Base-by-base conservation (phyloP, 2,113 vertebrate species). In the Callocephalon fimbriatum region DNA sequence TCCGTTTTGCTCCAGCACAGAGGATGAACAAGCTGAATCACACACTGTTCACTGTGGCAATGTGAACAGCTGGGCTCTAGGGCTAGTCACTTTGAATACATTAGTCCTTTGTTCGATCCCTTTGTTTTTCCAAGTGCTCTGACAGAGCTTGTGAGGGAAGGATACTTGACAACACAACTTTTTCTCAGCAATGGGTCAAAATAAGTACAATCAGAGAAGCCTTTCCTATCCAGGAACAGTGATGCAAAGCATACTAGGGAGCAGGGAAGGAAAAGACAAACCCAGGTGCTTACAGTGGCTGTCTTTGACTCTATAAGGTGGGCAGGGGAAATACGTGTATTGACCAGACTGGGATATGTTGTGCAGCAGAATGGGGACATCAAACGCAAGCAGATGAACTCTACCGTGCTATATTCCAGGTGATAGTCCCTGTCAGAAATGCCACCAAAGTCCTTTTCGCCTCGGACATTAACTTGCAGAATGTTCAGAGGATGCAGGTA, bases 81-180 rank as follows among this genome's bases (percentile, higher is more conserved):
- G 65, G 80, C 88, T 12, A 66, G 25, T 92, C 90, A 82, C 86
- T 94, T 81, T 6, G 85, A 78, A 96, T 16, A 83, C 50, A 97
- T 27, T 26, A 38, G 67, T 9, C 79, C 90, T 97, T 97, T 96
- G 96, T 97, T 95, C 68, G 1, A 38, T 7, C 56, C 47, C 68
- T 96, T 95, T 95, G 92, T 96, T 97, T 96, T 90, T 77, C 95
- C 83, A 86, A 97, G 92, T 93, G 95, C 87, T 90, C 75, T 56
- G 83, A 31, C 73, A 40, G 50, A 2, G 9, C 67, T 67, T 66
- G 71, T 20, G 67, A 78, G 88, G 92, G 82, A 77, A 44, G 40
- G n/a, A 15, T 61, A 92, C 95, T 96, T 47, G 56, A 86, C 59
- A 92, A 88, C 75, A 67, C 88, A 97, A 92, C 48, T 86, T 92